Evolutionary conservation across 2,797 vertebrate species (phyloP).

Genomic region (Coracias cyanogaster): DNA sequence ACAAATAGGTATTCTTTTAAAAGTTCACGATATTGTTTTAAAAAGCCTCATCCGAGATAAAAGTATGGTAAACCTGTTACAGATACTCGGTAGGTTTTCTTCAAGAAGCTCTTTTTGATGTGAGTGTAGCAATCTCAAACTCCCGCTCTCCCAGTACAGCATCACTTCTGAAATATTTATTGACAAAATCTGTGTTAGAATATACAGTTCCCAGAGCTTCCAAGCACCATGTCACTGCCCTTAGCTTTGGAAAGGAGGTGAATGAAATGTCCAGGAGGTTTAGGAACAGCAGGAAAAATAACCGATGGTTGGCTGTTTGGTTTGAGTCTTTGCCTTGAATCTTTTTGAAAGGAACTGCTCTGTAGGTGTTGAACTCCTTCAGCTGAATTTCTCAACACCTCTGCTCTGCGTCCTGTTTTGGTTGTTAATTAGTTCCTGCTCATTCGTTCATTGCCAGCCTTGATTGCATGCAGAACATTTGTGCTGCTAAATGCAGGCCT

Average conservation of each 20-base stretch:
- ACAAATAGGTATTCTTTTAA: neutral
- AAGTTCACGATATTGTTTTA: neutral
- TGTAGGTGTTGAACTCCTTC: neutral
- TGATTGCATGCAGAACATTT: neutral
- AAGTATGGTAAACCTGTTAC: neutral
- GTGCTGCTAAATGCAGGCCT: neutral
- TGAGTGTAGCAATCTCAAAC: neutral
- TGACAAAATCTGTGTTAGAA: neutral
- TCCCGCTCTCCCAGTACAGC: neutral
- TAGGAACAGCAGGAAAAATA: conserved; percentile 2
- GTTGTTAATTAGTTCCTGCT: conserved; percentile 30
- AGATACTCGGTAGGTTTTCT: neutral
- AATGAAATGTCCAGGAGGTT: neutral
- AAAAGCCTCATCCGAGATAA: neutral
- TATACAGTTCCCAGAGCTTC: neutral
- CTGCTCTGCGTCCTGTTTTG: neutral
- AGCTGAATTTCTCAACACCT: neutral
- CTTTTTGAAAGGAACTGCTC: neutral
- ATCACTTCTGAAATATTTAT: neutral
- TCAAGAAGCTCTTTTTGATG: neutral
- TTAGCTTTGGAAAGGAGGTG: neutral
- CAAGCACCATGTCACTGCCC: neutral
- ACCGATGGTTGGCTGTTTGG: neutral
- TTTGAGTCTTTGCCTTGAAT: neutral
- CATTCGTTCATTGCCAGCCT: neutral